Evolutionary conservation across 2,113 vertebrate species (phyloP).

Genomic region (Catagonus wagneri): DNA sequence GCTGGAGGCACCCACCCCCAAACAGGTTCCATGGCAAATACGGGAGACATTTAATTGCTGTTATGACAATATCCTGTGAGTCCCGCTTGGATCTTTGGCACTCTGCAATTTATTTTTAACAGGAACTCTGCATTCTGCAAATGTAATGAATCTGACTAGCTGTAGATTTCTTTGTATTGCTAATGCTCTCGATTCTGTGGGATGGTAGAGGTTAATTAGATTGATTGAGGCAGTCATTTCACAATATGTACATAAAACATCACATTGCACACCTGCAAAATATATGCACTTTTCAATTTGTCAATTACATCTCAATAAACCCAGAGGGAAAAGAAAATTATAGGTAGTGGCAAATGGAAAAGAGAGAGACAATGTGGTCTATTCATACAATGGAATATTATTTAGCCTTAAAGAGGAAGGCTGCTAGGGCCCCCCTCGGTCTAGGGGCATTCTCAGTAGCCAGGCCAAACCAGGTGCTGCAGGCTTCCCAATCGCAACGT

Average conservation of each 20-base stretch:
- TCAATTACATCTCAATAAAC: background rate
- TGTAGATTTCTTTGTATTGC: background rate
- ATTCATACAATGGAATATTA: background rate
- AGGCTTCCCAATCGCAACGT: no score
- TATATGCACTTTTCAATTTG: background rate
- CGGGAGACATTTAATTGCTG: background rate
- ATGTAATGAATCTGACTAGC: background rate
- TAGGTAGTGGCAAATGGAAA: background rate
- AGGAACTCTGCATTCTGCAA: no score
- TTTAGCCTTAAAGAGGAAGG: background rate
- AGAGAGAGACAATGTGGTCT: background rate
- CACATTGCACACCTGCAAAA: background rate
- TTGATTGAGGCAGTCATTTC: no score
- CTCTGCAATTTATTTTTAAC: no score
- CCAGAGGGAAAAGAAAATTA: background rate
- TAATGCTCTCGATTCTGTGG: no score
- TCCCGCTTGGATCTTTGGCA: background rate
- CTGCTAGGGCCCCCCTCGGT: no score
- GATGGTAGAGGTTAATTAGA: no score
- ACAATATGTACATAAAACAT: background rate
- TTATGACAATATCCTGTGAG: background rate
- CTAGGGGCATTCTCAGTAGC: no score
- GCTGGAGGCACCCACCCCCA: background rate
- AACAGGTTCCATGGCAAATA: background rate
- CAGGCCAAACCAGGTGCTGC: no score